Conservation (phyloP, 2,888 invertebrate species). For the Drosophila infuscata region DNA sequence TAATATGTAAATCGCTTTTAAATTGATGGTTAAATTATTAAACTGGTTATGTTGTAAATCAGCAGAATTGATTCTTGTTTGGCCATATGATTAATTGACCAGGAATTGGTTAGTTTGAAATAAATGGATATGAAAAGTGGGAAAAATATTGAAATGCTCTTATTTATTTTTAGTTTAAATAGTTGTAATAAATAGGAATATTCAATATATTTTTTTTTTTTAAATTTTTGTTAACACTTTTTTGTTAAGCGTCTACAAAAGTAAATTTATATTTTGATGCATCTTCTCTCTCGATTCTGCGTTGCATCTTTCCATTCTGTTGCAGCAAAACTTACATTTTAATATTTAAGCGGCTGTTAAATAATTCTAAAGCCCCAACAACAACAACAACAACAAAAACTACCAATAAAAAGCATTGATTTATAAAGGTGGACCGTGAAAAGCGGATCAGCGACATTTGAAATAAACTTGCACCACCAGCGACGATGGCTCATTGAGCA, state of each 20-base stretch:
- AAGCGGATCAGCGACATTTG: conserved; percentile 32
- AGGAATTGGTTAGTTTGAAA: background rate
- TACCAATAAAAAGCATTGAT: conserved; percentile 27
- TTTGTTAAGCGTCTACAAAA: too few species aligned
- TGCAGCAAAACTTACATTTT: background rate
- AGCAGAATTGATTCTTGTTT: conserved; percentile 16
- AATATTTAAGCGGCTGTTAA: conserved; percentile 15
- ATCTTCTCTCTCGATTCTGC: too few species aligned
- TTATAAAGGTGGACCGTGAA: conserved; percentile 34
- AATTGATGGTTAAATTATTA: conserved; percentile 59
- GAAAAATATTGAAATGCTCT: background rate
- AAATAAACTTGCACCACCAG: conserved; percentile 24
- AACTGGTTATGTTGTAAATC: conserved; percentile 47
- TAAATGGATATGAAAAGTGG: background rate
- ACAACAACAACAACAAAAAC: background rate
- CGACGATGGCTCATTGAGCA: conserved; percentile 47
- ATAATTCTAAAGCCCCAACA: conserved; percentile 24
- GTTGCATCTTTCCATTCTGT: background rate
- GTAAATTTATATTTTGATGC: background rate
- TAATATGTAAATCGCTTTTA: conserved; percentile 34
- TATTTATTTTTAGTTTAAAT: background rate
- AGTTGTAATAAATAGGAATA: background rate
- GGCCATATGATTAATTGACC: conserved; percentile 10
- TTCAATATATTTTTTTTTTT: background rate
- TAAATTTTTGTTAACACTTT: background rate